Evolutionary conservation across 2,888 invertebrate genomes (phyloP).

Genomic region (Acanthosepion pharaonis): DNA sequence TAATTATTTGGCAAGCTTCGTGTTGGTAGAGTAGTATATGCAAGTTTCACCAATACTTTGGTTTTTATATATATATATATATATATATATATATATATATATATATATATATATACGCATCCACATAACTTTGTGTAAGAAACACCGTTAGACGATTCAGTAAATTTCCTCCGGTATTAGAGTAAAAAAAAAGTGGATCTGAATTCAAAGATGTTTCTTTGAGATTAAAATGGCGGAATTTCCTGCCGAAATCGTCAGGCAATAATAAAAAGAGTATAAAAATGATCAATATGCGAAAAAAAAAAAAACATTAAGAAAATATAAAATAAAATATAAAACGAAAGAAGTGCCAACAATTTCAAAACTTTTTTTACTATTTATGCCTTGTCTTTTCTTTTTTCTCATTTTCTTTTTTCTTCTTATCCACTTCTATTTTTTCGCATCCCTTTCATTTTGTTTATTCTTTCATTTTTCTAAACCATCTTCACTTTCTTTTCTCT

Average conservation of each 20-base stretch:
- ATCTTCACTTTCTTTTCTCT: not conserved
- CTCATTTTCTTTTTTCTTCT: not conserved
- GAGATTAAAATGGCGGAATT: not conserved
- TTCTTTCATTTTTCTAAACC: not conserved
- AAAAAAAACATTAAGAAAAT: no score
- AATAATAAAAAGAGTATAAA: not conserved
- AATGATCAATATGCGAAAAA: no score
- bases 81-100: not conserved
- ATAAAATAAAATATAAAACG: no score
- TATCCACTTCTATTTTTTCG: not conserved
- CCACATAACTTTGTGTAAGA: not conserved
- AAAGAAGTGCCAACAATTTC: no score
- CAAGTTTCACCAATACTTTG: no score
- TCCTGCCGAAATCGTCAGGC: not conserved
- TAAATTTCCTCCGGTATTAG: not conserved
- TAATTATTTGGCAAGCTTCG: no score
- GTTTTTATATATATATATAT: not conserved
- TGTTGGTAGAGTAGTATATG: no score
- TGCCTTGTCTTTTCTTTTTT: not conserved
- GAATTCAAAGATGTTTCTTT: slow-evolving; percentile 37
- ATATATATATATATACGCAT: not conserved
- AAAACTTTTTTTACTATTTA: no score
- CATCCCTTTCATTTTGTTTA: not conserved
- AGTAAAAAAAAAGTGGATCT: not conserved
- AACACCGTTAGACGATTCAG: not conserved